Percentiles rank a stretch among this genome's conserved stretches.
phyloP scores from a whole-genome alignment of 2,113 vertebrate species.

The Choloepus hoffmanni region DNA sequence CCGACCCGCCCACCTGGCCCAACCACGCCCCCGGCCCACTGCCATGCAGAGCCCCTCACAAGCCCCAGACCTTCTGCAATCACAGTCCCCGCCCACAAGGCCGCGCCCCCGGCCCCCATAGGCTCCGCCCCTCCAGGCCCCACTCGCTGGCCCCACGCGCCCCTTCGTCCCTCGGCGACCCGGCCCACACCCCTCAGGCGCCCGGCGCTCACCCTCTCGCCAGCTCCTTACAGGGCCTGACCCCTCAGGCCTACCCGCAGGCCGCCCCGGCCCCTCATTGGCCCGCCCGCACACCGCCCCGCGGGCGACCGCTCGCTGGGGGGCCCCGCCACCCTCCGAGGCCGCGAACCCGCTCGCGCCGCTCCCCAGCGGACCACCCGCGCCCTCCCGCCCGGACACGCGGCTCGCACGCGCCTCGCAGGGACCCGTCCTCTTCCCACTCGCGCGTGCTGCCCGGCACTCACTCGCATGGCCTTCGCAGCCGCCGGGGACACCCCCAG shows the following conservation, averaged over 20 bases:
- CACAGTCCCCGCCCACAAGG: neutral
- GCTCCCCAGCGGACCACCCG: neutral
- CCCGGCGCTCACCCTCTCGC: neutral
- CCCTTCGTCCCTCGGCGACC: neutral
- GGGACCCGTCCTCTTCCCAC: neutral
- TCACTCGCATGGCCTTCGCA: neutral
- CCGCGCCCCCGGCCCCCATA: neutral
- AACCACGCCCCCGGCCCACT: neutral
- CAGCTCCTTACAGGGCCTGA: neutral
- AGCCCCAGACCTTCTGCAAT: fast-evolving
- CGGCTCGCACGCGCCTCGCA: neutral
- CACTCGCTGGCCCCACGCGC: fast-evolving
- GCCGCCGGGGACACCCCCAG: fast-evolving
- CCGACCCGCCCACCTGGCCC: neutral
- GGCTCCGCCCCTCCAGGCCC: neutral
- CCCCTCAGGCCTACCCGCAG: neutral
- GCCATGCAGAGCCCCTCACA: fast-evolving
- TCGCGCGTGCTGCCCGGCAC: too few species aligned
- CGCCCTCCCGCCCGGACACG: neutral
- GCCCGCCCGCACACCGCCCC: neutral
- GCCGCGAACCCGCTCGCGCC: fast-evolving
- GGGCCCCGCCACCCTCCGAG: fast-evolving
- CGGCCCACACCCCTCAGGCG: neutral
- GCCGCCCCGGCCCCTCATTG: neutral
- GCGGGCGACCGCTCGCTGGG: too few species aligned